Evolutionary conservation across 2,113 vertebrate genomes (phyloP), one percentile per base, ranked within the genome.

Genomic region (Pristiophorus japonicus): DNA sequence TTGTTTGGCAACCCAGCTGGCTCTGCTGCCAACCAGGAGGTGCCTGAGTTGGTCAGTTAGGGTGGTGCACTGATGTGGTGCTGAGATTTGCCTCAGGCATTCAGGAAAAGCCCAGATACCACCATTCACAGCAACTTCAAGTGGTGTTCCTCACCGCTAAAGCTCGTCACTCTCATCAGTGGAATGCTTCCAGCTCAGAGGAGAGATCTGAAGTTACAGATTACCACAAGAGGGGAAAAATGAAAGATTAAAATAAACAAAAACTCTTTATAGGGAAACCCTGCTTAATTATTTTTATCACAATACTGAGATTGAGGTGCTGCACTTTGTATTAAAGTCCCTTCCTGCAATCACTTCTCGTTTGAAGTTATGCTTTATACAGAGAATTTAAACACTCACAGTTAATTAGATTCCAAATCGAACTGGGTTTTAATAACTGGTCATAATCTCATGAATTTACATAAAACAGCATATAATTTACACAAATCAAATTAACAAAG

Each of bases 401-500:
- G 62, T 81, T 63, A 63, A 38, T 63, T 45, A 30, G 38, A 70
- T 47, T 94, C 65, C 30, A 55, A 94, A 27, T 94, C 24, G 34
- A 66, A 66, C 20, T 45, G 62, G 42, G 18, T 22, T 94, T 94
- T 94, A 24, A 94, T 65, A 47, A 70, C 93, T 73, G 65, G 38
- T 47, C 42, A 70, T 34, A 59, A 90, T 8, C 7, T 27, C 42
- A 70, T 70, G 51, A 67, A 70, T 67, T 47, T 66, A 34, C 42
- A 47, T 94, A 45, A 51, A 94, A 47, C 65, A 66, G 65, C 65
- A 94, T 94, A 45, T 70, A 73, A 94, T 51, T 70, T 51, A 67
- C 24, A 70, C 66, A 70, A 94, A 94, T 94, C 45, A 70, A 94
- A 90, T 90, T 59, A 90, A 59, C 51, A 51, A 90, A 90, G 47